These are phyloP conservation scores for Furnarius figulus DNA, from an alignment of 2,113 vertebrate genomes.

Conservation along the genomic window DNA sequence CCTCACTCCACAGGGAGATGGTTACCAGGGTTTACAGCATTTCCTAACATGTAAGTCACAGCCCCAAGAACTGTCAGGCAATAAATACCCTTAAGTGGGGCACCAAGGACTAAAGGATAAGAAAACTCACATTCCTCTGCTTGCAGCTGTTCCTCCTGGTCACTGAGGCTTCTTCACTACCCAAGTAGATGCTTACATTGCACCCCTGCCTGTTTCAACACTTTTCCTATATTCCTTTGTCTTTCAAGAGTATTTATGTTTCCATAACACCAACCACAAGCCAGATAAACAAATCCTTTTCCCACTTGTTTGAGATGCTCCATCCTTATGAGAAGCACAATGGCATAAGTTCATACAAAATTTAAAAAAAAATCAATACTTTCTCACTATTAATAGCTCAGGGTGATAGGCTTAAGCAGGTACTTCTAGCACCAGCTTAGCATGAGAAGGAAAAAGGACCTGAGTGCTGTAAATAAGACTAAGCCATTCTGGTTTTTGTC, in stretches of 20 bases:
- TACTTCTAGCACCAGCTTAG: neutral
- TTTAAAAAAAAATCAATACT: neutral
- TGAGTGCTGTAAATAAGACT: neutral
- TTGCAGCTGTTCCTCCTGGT: neutral
- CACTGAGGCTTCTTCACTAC: neutral
- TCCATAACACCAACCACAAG: neutral
- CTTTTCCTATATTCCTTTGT: neutral
- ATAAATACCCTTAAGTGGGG: neutral
- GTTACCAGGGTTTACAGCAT: neutral
- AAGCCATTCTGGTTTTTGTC: neutral
- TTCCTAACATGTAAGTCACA: neutral
- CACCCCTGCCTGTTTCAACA: neutral
- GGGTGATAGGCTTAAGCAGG: neutral
- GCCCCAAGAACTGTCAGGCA: neutral
- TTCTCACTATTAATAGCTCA: neutral
- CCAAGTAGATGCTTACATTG: neutral
- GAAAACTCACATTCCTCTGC: neutral
- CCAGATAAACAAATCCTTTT: neutral
- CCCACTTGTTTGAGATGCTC: neutral
- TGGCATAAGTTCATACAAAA: neutral
- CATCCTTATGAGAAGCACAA: neutral
- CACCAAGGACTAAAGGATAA: neutral
- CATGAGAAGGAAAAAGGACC: neutral
- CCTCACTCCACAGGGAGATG: neutral
- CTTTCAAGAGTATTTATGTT: neutral